Base-by-base conservation (phyloP, 1,140 invertebrate genomes). In the Myzus persicae region DNA sequence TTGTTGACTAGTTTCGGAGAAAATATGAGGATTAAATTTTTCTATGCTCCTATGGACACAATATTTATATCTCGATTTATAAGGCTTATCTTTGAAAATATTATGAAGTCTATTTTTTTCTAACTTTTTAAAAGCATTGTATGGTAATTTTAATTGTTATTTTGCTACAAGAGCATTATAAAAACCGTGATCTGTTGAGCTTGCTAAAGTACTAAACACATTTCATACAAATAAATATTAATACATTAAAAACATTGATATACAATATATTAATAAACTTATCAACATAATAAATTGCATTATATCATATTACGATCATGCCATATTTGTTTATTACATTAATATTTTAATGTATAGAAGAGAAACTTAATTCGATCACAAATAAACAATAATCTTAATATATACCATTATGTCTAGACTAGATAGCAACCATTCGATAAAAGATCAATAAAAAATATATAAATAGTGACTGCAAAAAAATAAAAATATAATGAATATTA, bases 351-450 rank as follows among this genome's bases (percentile, higher is more conserved):
- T 51, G 22, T 24, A 22, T 51, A 22, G 24, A 24, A n/a, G n/a
- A 22, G 48, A 51, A 51, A 51, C 20, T 51, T 51, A 51, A 51
- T 51, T 51, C 22, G 22, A 51, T 51, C 11, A 67, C 59, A n/a
- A 67, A 76, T n/a, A n/a, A n/a, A 76, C 36, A 76, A 76, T 76
- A 76, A 76, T 76, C 59, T 76, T 76, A n/a, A 76, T 76, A 67
- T 67, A n/a, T n/a, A 59, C 9, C 4, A 67, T 67, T 67, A n/a
- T 76, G 59, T 76, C 59, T 76, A 76, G 59, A 76, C 59, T n/a
- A n/a, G 14, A 76, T 76, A n/a, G 5, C 31, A 20, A 76, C 59
- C n/a, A n/a, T 76, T n/a, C 14, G 59, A n/a, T 76, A n/a, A 76
- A 76, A 76, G 31, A 76, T 76, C 14, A 76, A 76, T 76, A 76